A percentile compares a stretch with the other conserved stretches of the same genome.
These are phyloP conservation scores for Balanococcus diminutus DNA, from an alignment of 2,888 invertebrate genomes.

Conservation along the genomic window DNA sequence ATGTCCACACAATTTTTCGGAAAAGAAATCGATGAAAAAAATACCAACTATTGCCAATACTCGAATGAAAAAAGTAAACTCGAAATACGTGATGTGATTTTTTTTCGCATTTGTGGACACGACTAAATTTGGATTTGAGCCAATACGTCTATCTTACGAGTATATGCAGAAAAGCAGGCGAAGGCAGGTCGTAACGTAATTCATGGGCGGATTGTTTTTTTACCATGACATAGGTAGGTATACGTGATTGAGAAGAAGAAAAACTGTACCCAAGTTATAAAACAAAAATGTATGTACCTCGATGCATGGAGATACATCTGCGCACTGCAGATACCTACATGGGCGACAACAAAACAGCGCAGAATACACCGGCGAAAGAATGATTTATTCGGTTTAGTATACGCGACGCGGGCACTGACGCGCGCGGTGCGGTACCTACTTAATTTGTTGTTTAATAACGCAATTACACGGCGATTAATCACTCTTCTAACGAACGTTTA, in stretches of 20 bases:
- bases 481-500: background rate
- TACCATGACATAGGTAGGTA: background rate
- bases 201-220: background rate
- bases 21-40: no score
- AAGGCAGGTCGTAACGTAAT: background rate
- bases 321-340: background rate
- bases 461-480: conserved; percentile 33
- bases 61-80: no score
- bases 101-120: background rate
- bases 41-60: no score
- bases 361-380: background rate
- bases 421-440: background rate
- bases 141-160: background rate
- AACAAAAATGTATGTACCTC: background rate
- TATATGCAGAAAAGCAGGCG: background rate
- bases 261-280: background rate
- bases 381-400: background rate
- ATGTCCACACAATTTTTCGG: no score
- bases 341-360: background rate
- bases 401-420: background rate
- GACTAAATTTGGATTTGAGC: background rate
- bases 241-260: background rate
- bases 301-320: background rate
- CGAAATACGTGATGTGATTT: no score
- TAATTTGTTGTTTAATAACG: conserved; percentile 41